Evolutionary conservation across 2,113 vertebrate species (phyloP).

Genomic region (Pygoscelis adeliae): DNA sequence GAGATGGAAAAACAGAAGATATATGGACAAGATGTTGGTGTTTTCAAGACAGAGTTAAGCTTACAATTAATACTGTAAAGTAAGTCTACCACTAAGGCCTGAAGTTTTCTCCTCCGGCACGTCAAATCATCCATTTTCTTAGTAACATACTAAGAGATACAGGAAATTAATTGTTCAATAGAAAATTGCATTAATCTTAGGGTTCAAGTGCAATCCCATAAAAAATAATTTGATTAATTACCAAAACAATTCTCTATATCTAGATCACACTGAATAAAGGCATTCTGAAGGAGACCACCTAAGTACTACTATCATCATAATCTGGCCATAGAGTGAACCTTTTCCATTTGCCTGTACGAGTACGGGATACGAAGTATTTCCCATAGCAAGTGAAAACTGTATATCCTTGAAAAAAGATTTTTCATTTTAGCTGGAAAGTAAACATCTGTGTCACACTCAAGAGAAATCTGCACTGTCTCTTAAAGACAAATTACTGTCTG

Average conservation of each 20-base stretch:
- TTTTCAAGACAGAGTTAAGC: neutral
- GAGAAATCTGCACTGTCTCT: neutral
- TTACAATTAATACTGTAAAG: neutral
- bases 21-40: neutral
- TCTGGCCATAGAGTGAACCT: accelerated
- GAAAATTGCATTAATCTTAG: neutral
- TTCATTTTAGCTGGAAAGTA: neutral
- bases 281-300: neutral
- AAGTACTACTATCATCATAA: neutral
- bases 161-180: neutral
- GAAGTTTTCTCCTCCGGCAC: neutral
- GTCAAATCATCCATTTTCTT: neutral
- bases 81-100: neutral
- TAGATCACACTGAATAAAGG: neutral
- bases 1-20: neutral
- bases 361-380: neutral
- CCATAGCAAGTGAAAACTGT: neutral
- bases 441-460: neutral
- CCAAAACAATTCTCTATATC: neutral
- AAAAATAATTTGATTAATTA: neutral
- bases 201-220: neutral
- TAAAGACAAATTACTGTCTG: neutral
- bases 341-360: neutral
- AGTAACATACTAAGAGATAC: neutral
- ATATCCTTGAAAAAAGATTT: neutral